Conservation (phyloP, 2,113 vertebrate species). For the Rhipidura dahli region DNA sequence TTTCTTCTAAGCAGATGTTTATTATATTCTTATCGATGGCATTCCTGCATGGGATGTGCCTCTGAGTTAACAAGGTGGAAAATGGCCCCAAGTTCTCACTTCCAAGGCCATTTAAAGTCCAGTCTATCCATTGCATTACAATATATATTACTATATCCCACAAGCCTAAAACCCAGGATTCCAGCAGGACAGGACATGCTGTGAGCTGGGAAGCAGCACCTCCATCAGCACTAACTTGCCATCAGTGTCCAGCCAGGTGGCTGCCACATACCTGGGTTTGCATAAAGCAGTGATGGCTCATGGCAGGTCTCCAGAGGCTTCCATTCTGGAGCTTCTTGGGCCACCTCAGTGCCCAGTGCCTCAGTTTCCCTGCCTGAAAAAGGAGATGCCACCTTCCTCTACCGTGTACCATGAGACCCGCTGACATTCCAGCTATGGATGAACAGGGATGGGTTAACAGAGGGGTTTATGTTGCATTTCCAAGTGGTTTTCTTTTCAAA, state of each 20-base stretch:
- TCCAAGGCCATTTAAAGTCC: too few relatives aligned
- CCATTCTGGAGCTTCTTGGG: not conserved
- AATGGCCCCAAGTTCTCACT: too few relatives aligned
- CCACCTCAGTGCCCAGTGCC: not conserved
- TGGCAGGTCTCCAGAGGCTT: not conserved
- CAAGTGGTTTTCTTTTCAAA: not conserved
- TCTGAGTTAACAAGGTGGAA: too few relatives aligned
- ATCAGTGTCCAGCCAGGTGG: not conserved
- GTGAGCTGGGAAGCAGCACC: not conserved
- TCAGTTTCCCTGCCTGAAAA: not conserved
- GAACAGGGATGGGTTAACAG: not conserved
- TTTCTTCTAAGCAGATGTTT: too few relatives aligned
- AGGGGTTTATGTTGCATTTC: not conserved
- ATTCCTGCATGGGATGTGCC: too few relatives aligned
- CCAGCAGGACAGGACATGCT: fast-evolving
- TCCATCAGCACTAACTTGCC: not conserved
- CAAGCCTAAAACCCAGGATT: too few relatives aligned
- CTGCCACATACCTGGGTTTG: not conserved
- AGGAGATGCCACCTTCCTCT: not conserved
- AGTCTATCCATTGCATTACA: too few relatives aligned
- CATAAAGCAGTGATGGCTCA: not conserved
- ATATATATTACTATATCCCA: too few relatives aligned
- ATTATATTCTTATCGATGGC: too few relatives aligned
- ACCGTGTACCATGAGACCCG: not conserved
- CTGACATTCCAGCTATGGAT: not conserved